Conservation (phyloP, 2,797 vertebrate genomes). For the Anguilla obscura region DNA sequence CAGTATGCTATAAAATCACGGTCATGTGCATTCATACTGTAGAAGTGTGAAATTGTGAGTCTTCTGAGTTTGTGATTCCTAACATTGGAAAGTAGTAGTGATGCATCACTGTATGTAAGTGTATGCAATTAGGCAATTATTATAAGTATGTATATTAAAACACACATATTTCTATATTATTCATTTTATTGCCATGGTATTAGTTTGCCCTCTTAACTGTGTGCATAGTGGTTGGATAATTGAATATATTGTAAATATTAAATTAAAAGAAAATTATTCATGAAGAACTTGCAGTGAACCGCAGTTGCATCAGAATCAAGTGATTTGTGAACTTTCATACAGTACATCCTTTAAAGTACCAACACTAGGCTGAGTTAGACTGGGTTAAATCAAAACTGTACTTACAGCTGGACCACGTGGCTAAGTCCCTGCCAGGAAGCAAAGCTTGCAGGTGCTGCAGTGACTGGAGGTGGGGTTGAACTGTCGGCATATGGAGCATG, state of each 20-base stretch:
- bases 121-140: not conserved
- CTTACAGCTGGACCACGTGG: not conserved
- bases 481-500: not conserved
- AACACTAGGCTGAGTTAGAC: not conserved
- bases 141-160: not conserved
- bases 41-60: not conserved
- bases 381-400: not conserved
- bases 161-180: not conserved
- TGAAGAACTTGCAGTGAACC: not conserved
- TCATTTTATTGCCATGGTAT: not conserved
- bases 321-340: too few species aligned
- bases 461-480: not conserved
- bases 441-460: not conserved
- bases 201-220: not conserved
- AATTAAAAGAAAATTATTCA: not conserved
- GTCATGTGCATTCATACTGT: not conserved
- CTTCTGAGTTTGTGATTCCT: not conserved
- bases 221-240: not conserved
- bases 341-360: too few species aligned
- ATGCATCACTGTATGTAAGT: not conserved
- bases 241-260: not conserved
- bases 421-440: not conserved
- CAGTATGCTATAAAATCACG: too few species aligned
- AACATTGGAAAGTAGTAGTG: not conserved
- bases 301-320: not conserved